Evolutionary conservation across 2,888 invertebrate species (phyloP).

Genomic region (Crocallis elinguaria): DNA sequence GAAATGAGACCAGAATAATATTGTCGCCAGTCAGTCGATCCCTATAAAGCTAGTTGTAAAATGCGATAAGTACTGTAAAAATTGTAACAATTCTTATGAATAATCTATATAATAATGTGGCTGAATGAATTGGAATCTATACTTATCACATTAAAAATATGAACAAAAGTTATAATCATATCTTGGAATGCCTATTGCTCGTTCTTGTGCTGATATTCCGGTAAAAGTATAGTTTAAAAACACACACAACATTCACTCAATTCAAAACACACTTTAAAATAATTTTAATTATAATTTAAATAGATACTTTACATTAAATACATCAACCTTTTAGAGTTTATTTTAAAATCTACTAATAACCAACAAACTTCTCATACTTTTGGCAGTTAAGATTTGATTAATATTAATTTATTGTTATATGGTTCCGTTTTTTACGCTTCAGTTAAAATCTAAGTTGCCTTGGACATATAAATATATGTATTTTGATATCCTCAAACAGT

Average conservation of each 20-base stretch:
- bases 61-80: constrained; percentile 66
- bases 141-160: constrained; percentile 9
- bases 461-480: constrained; percentile 42
- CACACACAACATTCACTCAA: constrained; percentile 32
- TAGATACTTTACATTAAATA: constrained; percentile 41
- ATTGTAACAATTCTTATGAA: constrained; percentile 29
- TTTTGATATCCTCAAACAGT: constrained; percentile 23
- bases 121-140: constrained; percentile 10
- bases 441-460: constrained; percentile 38
- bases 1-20: constrained; percentile 74
- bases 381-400: constrained; percentile 40
- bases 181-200: constrained; percentile 65
- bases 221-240: constrained; percentile 18
- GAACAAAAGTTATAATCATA: constrained; percentile 12
- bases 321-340: constrained; percentile 42
- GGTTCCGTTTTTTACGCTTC: no score
- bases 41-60: constrained; percentile 60
- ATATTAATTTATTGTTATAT: constrained; percentile 35
- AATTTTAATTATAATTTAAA: constrained; percentile 44
- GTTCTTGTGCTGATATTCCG: constrained; percentile 35
- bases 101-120: constrained; percentile 6
- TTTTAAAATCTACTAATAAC: constrained; percentile 41
- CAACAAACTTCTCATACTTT: constrained; percentile 41
- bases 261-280: constrained; percentile 36
- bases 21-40: constrained; percentile 80